phyloP scores from a whole-genome alignment of 2,888 invertebrate species.

The Deilephila porcellus region DNA sequence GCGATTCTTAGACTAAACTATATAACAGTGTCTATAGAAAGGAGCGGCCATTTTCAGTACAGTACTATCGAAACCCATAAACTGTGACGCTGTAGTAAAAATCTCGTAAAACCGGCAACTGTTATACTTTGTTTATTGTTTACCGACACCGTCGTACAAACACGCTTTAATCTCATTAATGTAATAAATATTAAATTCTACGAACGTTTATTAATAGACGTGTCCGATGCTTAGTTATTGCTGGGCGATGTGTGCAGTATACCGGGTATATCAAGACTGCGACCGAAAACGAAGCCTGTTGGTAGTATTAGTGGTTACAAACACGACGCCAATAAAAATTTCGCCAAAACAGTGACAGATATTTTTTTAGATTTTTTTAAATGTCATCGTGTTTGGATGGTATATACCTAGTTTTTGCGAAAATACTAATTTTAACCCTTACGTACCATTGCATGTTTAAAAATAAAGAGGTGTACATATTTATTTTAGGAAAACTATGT shows the following conservation, averaged over 20 bases:
- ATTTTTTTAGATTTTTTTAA: no score
- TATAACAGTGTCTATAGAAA: not conserved
- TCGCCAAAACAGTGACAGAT: no score
- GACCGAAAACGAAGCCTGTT: no score
- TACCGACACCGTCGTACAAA: not conserved
- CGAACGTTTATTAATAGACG: conserved; percentile 5
- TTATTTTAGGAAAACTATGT: no score
- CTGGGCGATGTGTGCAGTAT: not conserved
- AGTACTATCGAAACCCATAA: conserved; percentile 1
- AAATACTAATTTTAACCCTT: no score
- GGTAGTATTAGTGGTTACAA: no score
- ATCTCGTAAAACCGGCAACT: conserved; percentile 19
- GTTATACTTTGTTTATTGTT: conserved; percentile 24
- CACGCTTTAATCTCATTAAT: conserved; percentile 19
- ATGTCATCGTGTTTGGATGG: no score
- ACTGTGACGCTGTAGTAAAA: conserved; percentile 11
- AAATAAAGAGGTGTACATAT: no score
- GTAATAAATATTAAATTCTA: conserved; percentile 13
- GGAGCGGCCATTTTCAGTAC: not conserved
- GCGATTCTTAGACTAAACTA: not conserved
- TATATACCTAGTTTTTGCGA: no score
- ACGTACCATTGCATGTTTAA: no score
- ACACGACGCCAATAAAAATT: no score
- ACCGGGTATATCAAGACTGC: no score
- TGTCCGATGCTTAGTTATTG: not conserved